These are phyloP conservation scores for Vireo altiloquus DNA, from an alignment of 2,113 vertebrate genomes.

Conservation along the genomic window DNA sequence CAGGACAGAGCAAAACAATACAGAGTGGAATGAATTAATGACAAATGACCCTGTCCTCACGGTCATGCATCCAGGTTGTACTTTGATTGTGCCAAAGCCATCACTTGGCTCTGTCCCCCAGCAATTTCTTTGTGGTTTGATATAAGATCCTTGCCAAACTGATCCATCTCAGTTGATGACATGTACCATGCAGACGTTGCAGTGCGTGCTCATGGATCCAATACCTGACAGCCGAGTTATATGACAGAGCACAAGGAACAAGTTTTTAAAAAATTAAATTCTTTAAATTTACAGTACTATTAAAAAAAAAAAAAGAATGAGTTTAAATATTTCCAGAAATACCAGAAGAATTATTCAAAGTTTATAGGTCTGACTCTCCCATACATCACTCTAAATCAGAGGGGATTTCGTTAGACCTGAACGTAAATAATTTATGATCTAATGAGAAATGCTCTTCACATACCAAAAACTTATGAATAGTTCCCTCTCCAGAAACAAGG, in stretches of 20 bases:
- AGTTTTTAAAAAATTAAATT: not conserved
- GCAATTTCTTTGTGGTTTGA: not conserved
- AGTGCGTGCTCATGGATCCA: not conserved
- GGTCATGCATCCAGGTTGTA: not conserved
- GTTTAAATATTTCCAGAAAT: conserved; percentile 60
- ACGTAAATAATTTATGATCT: not conserved
- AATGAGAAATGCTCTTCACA: conserved; percentile 17
- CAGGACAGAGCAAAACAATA: not conserved
- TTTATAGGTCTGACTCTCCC: conserved; percentile 37
- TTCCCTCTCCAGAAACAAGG: not conserved
- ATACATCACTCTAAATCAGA: conserved; percentile 45
- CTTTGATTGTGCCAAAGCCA: not conserved
- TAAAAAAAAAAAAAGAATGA: not conserved
- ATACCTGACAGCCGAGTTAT: not conserved
- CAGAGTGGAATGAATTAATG: not conserved
- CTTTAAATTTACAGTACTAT: conserved; percentile 22
- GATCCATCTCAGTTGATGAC: not conserved
- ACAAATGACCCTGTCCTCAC: not conserved
- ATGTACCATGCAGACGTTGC: not conserved
- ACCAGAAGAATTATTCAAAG: conserved; percentile 58
- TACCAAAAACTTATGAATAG: not conserved
- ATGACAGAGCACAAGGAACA: not conserved
- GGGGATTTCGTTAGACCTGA: conserved; percentile 15
- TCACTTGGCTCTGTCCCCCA: not conserved
- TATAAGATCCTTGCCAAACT: not conserved